Base-by-base conservation (phyloP, 2,888 invertebrate species). In the Bombylius major region DNA sequence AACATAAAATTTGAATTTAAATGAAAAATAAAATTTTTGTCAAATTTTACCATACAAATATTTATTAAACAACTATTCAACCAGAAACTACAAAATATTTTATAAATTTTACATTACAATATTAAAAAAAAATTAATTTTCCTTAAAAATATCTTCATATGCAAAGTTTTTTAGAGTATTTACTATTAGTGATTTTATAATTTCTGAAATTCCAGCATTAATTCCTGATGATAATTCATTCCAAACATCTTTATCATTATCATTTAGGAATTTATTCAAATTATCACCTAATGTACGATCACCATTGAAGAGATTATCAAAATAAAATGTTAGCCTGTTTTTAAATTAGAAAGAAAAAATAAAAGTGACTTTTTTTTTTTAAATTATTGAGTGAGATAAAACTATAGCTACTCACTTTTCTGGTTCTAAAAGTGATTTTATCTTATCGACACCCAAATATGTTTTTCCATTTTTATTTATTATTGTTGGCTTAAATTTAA, bases 171-270 rank as follows among this genome's bases (percentile, higher is more conserved):
- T 23, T 23, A 23, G 23, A 23, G 3, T 23, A 23, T 23, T 23
- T 23, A 23, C 1, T 23, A 23, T 23, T 1, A 23, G 23, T 2
- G 23, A 23, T 23, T 23, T 23, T 23, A 23, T 23, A 23, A 23
- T 23, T 23, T 23, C 23, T 23, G 23, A 23, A 23, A 23, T 23
- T 23, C 23, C 70, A 14, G 61, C 32, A 59, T 71, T 70, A 11
- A 71, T 59, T 12, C 70, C 67, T 6, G 71, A 69, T 54, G 70
- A 69, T 58, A 72, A 59, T 58, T 77, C 77, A 9, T 60, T 62
- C 66, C 76, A 72, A 13, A 77, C 75, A 42, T 73, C 72, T 42
- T 61, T 52, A 76, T 76, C 77, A 63, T 77, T 77, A 60, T 77
- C 66, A n/a, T 47, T 50, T n/a, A 49, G 8, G 13, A 45, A 23